Conservation (phyloP, 2,113 vertebrate genomes). For the Pachycephala philippinensis region DNA sequence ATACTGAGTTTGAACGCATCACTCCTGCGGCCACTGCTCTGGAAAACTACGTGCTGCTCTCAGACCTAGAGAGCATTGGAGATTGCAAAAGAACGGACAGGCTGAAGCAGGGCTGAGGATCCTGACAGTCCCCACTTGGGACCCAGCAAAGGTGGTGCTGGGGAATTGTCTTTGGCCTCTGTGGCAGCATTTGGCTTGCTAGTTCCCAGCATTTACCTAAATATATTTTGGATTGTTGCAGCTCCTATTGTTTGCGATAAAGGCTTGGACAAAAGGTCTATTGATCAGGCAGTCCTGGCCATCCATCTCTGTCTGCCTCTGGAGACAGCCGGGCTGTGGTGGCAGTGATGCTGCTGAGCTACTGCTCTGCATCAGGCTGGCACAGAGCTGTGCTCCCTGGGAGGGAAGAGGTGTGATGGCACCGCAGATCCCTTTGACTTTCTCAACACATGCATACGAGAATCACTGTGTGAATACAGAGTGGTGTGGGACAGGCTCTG, state of each 20-base stretch:
- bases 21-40: background rate
- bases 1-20: background rate
- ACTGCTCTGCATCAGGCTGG: background rate
- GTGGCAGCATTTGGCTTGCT: background rate
- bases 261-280: slow-evolving; percentile 29
- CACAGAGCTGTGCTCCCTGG: accelerated
- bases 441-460: accelerated
- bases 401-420: background rate
- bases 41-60: background rate
- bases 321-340: accelerated
- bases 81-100: background rate
- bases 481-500: accelerated
- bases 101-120: background rate
- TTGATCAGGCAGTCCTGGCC: background rate
- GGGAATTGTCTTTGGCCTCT: background rate
- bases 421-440: background rate
- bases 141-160: background rate
- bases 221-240: background rate
- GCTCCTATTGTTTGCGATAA: background rate
- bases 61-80: background rate
- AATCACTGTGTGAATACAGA: accelerated
- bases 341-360: background rate
- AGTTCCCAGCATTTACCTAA: background rate
- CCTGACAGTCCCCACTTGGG: background rate
- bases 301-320: slow-evolving; percentile 15